Conservation (phyloP, 1,140 invertebrate species). For the Zaprionus camerounensis region DNA sequence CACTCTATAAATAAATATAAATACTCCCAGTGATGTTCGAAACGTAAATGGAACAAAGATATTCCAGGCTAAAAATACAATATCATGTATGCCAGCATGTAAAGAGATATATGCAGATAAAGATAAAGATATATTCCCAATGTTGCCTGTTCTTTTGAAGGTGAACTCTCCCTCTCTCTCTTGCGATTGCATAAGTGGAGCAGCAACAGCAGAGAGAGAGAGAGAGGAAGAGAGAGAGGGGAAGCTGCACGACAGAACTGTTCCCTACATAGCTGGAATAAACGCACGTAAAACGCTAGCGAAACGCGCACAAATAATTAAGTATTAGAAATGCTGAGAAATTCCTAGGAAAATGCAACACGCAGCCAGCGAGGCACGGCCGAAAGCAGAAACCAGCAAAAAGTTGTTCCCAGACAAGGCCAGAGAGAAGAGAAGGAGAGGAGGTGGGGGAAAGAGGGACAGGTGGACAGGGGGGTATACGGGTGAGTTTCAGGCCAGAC, state of each 20-base stretch:
- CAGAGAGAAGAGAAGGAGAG: background rate
- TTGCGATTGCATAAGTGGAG: constrained; percentile 48
- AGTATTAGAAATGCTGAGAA: constrained; percentile 79
- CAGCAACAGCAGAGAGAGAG: constrained; percentile 17
- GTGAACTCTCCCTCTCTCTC: constrained; percentile 48
- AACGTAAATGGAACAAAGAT: constrained; percentile 74
- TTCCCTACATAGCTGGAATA: constrained; percentile 40
- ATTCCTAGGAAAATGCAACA: constrained; percentile 72
- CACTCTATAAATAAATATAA: background rate
- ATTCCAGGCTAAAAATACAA: constrained; percentile 47
- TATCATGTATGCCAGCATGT: constrained; percentile 6
- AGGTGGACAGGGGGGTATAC: background rate
- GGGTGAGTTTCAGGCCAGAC: constrained; percentile 47
- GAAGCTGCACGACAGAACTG: background rate
- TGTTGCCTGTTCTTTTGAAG: constrained; percentile 46
- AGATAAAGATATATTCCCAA: background rate
- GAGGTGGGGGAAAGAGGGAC: background rate
- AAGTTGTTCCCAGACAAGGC: constrained; percentile 69
- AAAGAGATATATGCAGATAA: constrained; percentile 14
- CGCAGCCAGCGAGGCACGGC: constrained; percentile 18
- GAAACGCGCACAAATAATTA: constrained; percentile 78
- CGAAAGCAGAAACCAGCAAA: constrained; percentile 8
- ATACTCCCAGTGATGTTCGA: constrained; percentile 26
- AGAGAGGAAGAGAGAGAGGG: too few relatives aligned
- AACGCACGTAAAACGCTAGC: constrained; percentile 66